phyloP scores from a whole-genome alignment of 2,797 vertebrate genomes.

The Halcyon badia region DNA sequence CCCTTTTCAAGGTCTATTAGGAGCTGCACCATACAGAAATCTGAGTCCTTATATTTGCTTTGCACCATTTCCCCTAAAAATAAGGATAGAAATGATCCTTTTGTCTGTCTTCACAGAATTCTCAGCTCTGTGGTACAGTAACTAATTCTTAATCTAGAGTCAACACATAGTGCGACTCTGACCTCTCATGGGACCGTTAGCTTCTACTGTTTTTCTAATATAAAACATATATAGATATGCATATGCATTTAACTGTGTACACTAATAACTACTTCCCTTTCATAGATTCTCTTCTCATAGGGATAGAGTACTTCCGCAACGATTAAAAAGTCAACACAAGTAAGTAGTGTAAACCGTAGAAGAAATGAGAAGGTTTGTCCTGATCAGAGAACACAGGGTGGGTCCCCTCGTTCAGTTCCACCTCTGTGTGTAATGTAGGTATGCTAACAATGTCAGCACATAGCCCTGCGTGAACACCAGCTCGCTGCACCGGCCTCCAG shows the following conservation, averaged over 20 bases:
- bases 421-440: background rate
- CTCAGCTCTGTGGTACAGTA: background rate
- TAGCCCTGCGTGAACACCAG: background rate
- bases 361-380: background rate
- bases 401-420: accelerated
- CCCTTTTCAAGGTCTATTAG: background rate
- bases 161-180: background rate
- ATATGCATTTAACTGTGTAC: background rate
- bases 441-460: background rate
- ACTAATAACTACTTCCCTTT: background rate
- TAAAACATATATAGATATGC: background rate
- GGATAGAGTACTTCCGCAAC: background rate
- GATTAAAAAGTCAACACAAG: background rate
- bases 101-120: background rate
- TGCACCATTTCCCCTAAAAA: background rate
- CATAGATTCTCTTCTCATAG: background rate
- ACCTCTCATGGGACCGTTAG: background rate
- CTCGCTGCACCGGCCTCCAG: background rate
- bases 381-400: background rate
- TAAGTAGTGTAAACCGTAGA: background rate
- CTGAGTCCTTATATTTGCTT: background rate
- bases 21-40: background rate
- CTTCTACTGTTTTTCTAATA: background rate
- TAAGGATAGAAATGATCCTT: background rate
- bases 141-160: background rate